Conservation (phyloP, 2,797 vertebrate genomes). For the Xiphophorus birchmanni region DNA sequence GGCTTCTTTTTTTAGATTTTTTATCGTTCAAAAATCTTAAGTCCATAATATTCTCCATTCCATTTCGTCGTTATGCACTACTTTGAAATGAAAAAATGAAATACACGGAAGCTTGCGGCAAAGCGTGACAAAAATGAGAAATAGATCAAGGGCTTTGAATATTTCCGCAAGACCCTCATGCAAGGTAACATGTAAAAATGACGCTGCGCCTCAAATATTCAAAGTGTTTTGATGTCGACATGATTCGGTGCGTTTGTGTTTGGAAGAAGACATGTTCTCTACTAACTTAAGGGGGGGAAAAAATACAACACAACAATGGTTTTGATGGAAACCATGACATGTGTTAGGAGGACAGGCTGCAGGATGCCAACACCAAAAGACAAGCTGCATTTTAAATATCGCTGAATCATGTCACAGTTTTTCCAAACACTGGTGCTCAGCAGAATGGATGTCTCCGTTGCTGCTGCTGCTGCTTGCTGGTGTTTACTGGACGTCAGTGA, state of each 20-base stretch:
- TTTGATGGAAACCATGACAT: constrained; percentile 17
- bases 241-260: constrained; percentile 19
- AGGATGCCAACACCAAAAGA: constrained; percentile 19
- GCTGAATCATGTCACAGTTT: constrained; percentile 49
- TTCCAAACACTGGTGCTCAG: constrained; percentile 44
- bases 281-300: not conserved
- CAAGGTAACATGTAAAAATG: not conserved
- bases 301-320: not conserved
- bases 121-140: not conserved
- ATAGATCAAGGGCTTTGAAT: not conserved
- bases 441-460: constrained; percentile 42
- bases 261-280: not conserved
- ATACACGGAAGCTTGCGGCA: not conserved
- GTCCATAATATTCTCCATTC: not conserved
- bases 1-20: not conserved
- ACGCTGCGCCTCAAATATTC: not conserved
- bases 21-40: not conserved
- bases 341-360: constrained; percentile 19
- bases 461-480: constrained; percentile 36
- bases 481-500: constrained; percentile 49
- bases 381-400: constrained; percentile 27
- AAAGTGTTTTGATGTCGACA: not conserved
- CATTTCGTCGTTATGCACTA: not conserved
- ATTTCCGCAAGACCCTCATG: not conserved
- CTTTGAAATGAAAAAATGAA: not conserved